Evolutionary conservation across 2,888 invertebrate genomes (phyloP).

Genomic region (Stenchaetothrips biformis): DNA sequence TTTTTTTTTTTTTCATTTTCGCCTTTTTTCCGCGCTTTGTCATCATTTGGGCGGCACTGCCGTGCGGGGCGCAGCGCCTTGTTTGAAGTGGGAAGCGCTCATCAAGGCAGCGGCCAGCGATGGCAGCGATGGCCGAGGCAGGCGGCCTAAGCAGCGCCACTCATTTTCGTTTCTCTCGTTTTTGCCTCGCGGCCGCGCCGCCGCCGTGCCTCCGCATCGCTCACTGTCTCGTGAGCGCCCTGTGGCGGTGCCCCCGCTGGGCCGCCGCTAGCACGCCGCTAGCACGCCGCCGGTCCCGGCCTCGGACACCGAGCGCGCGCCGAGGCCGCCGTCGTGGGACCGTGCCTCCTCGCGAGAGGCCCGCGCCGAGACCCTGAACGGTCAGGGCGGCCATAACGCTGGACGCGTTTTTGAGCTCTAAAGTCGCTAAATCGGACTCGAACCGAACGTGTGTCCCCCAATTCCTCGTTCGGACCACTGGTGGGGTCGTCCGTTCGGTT

Average conservation of each 20-base stretch:
- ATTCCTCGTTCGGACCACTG: too few species aligned
- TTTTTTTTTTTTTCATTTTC: too few species aligned
- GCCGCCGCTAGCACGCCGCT: neutral
- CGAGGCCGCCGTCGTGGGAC: neutral
- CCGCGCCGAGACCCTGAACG: too few species aligned
- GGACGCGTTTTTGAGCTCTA: neutral
- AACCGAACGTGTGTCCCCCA: too few species aligned
- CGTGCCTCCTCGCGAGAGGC: neutral
- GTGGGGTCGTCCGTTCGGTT: too few species aligned
- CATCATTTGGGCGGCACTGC: neutral
- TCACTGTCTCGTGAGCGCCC: constrained; percentile 16
- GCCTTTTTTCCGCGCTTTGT: neutral
- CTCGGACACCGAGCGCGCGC: neutral
- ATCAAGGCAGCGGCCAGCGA: neutral
- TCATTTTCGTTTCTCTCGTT: neutral
- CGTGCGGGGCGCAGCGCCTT: neutral
- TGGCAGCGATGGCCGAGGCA: too few species aligned
- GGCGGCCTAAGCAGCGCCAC: neutral
- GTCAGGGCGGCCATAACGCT: too few species aligned
- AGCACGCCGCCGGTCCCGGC: neutral
- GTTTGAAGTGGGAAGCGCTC: constrained; percentile 12
- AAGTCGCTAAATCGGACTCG: neutral
- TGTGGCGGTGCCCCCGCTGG: neutral
- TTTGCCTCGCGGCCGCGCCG: neutral
- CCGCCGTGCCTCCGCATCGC: neutral